These are phyloP conservation scores for Cecidostiba fungosa DNA, from an alignment of 2,888 invertebrate genomes.

Conservation along the genomic window DNA sequence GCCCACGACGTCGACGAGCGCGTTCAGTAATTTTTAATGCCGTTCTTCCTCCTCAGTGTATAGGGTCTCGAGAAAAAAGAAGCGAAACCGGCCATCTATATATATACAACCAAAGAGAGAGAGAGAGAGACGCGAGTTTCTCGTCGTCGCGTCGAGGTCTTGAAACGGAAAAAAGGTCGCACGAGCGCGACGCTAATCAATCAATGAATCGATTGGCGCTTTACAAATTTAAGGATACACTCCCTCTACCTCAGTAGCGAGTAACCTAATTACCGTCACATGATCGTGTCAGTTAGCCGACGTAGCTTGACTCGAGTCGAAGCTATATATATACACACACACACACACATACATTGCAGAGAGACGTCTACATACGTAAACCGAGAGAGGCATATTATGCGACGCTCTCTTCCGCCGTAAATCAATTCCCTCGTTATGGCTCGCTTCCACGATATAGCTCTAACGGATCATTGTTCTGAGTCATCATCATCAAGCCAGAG, in stretches of 20 bases:
- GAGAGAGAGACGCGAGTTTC: neutral
- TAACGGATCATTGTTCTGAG: slow-evolving; percentile 5
- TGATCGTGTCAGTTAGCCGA: slow-evolving; percentile 18
- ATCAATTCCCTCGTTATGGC: slow-evolving; percentile 48
- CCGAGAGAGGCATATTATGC: neutral
- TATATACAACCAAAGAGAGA: neutral
- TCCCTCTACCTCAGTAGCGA: neutral
- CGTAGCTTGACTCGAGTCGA: neutral
- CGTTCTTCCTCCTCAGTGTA: neutral
- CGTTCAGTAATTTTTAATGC: slow-evolving; percentile 43
- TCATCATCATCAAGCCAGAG: slow-evolving; percentile 27
- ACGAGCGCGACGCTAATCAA: slow-evolving; percentile 46
- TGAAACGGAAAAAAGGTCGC: neutral
- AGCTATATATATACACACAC: neutral
- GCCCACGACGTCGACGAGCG: neutral
- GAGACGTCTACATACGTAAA: neutral
- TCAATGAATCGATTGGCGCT: slow-evolving; percentile 61
- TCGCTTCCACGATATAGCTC: neutral
- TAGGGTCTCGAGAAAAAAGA: neutral
- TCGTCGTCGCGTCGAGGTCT: slow-evolving; percentile 3
- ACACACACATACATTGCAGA: neutral
- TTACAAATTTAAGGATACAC: slow-evolving; percentile 61
- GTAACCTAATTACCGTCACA: slow-evolving; percentile 55
- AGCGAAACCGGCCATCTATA: neutral
- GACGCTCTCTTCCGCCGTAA: slow-evolving; percentile 44